Evolutionary conservation across 2,113 vertebrate species (phyloP).

Genomic region (Thalassoma bifasciatum): DNA sequence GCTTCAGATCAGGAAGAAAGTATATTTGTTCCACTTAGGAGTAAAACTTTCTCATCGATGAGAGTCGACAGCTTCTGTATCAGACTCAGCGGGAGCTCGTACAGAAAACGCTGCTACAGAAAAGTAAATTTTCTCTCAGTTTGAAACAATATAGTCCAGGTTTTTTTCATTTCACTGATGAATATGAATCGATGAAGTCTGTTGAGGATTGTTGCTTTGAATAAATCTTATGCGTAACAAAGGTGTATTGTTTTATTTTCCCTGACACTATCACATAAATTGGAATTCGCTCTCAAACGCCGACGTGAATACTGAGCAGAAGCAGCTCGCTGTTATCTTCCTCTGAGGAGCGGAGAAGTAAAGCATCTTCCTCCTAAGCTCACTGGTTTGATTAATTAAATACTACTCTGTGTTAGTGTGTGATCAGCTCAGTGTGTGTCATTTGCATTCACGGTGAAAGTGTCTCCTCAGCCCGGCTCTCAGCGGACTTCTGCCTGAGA

Average conservation of each 20-base stretch:
- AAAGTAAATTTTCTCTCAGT: conserved; percentile 41
- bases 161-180: conserved; percentile 15
- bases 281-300: neutral
- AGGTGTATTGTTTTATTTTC: neutral
- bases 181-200: conserved; percentile 21
- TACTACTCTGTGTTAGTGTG: conserved; percentile 39
- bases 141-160: conserved; percentile 13
- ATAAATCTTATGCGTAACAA: neutral
- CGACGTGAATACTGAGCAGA: conserved; percentile 21
- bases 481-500: conserved; percentile 10
- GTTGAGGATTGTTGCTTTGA: neutral
- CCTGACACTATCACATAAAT: conserved; percentile 19
- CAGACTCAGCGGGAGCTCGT: conserved; percentile 32
- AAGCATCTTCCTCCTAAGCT: conserved; percentile 34
- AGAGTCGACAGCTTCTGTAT: conserved; percentile 27
- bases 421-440: conserved; percentile 46
- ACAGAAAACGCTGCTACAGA: conserved; percentile 22
- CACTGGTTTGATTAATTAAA: conserved; percentile 62
- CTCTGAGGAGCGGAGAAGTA: conserved; percentile 49
- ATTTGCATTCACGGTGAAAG: conserved; percentile 51
- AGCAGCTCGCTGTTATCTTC: conserved; percentile 1
- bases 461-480: conserved; percentile 32
- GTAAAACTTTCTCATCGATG: conserved; percentile 24
- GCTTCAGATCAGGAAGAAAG: conserved; percentile 38
- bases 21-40: conserved; percentile 47